Conservation (phyloP, 2,113 vertebrate genomes). For the Grammomys surdaster region DNA sequence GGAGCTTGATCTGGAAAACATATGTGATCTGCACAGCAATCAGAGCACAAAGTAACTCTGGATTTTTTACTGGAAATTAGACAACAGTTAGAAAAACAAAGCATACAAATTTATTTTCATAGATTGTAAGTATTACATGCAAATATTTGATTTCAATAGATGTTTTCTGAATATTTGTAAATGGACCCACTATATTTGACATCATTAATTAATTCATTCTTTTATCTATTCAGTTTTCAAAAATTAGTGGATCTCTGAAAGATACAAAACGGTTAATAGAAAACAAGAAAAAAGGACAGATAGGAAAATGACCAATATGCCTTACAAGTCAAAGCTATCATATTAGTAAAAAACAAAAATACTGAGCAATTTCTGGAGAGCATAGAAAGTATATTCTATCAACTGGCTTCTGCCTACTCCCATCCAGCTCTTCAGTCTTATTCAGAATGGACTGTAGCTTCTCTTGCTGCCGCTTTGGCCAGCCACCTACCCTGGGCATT, state of each 20-base stretch:
- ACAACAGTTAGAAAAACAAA: neutral
- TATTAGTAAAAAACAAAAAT: neutral
- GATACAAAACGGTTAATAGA: neutral
- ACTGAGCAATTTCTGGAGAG: neutral
- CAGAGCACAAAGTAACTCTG: neutral
- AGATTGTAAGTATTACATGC: neutral
- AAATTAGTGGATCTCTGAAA: neutral
- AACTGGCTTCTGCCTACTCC: neutral
- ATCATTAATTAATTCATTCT: neutral
- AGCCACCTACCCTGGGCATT: neutral
- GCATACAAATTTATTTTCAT: neutral
- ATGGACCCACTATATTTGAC: neutral
- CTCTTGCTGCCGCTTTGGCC: neutral
- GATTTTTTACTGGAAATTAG: neutral
- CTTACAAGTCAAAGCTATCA: neutral
- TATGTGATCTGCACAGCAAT: neutral
- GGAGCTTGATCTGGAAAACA: neutral
- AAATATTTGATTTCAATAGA: constrained; percentile 25
- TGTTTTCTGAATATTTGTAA: constrained; percentile 29
- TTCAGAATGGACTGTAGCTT: neutral
- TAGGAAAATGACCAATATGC: neutral
- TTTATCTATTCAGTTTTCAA: constrained; percentile 1
- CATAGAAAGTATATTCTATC: neutral
- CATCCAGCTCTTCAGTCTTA: neutral
- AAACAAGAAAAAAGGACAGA: neutral